These are phyloP conservation scores for Drosophila koepferae DNA, from an alignment of 2,888 invertebrate species.

Conservation along the genomic window DNA sequence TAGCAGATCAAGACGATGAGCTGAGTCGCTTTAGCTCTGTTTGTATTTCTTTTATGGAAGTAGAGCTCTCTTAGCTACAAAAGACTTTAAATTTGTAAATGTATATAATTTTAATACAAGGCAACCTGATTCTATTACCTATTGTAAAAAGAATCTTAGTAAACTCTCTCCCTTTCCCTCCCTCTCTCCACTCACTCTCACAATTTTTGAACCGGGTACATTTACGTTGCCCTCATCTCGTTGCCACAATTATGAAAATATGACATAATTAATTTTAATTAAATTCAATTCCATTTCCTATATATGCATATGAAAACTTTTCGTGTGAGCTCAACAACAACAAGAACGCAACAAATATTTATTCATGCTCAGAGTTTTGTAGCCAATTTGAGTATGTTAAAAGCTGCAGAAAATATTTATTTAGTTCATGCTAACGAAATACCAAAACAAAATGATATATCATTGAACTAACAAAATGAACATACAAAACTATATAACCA, in stretches of 20 bases:
- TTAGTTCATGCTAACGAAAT: conserved; percentile 23
- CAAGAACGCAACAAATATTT: conserved; percentile 21
- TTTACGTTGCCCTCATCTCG: not conserved
- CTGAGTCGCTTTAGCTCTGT: too few relatives aligned
- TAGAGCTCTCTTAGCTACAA: too few relatives aligned
- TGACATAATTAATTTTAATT: conserved; percentile 30
- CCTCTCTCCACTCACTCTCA: not conserved
- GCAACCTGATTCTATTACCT: too few relatives aligned
- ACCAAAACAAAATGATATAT: conserved; percentile 23
- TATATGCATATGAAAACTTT: conserved; percentile 1
- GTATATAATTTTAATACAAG: too few relatives aligned
- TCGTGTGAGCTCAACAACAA: not conserved
- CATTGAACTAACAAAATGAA: conserved; percentile 39
- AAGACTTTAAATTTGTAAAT: too few relatives aligned
- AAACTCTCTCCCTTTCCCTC: too few relatives aligned
- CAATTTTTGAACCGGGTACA: not conserved
- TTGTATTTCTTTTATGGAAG: too few relatives aligned
- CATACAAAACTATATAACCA: not conserved
- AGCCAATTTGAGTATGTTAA: conserved; percentile 34
- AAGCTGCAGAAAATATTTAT: conserved; percentile 15
- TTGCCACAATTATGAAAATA: conserved; percentile 19
- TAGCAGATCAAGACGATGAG: too few relatives aligned
- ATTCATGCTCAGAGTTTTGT: conserved; percentile 21
- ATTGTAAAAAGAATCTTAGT: too few relatives aligned
- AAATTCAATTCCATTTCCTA: conserved; percentile 37